A percentile compares a stretch with the other conserved stretches of the same genome.
These are phyloP conservation scores for Rotaria magnacalcarata DNA, from an alignment of 2,888 invertebrate genomes.

Conservation along the genomic window DNA sequence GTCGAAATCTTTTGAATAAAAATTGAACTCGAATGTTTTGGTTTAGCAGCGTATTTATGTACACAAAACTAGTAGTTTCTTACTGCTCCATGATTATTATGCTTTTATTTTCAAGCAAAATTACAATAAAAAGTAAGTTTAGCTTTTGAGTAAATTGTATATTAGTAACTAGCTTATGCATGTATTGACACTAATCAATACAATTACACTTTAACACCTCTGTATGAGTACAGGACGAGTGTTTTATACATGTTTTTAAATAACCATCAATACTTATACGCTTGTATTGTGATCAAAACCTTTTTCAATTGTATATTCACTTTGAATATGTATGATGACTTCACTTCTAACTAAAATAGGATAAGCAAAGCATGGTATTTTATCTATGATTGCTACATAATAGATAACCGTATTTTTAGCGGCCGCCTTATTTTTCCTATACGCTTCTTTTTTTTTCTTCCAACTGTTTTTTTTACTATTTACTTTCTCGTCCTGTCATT, in stretches of 20 bases:
- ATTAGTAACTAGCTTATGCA: background rate
- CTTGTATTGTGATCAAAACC: background rate
- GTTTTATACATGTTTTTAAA: background rate
- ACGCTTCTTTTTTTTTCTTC: too few relatives aligned
- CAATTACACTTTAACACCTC: background rate
- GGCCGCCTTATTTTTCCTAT: too few relatives aligned
- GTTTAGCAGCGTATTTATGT: background rate
- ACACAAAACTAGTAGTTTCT: background rate
- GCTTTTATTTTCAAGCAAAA: background rate
- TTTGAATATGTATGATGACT: too few relatives aligned
- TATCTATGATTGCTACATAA: too few relatives aligned
- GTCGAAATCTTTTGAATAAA: too few relatives aligned
- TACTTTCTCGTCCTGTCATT: too few relatives aligned
- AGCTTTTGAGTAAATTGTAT: background rate
- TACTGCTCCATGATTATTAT: background rate
- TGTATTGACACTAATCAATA: background rate
- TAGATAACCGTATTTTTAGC: too few relatives aligned
- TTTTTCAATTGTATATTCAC: too few relatives aligned
- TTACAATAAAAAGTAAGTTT: background rate
- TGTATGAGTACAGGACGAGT: background rate
- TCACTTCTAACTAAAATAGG: too few relatives aligned
- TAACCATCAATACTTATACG: background rate
- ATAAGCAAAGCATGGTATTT: too few relatives aligned
- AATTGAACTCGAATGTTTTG: too few relatives aligned
- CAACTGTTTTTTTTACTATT: too few relatives aligned